Base-by-base conservation (phyloP, 2,888 invertebrate species). In the Gryllus longicercus region DNA sequence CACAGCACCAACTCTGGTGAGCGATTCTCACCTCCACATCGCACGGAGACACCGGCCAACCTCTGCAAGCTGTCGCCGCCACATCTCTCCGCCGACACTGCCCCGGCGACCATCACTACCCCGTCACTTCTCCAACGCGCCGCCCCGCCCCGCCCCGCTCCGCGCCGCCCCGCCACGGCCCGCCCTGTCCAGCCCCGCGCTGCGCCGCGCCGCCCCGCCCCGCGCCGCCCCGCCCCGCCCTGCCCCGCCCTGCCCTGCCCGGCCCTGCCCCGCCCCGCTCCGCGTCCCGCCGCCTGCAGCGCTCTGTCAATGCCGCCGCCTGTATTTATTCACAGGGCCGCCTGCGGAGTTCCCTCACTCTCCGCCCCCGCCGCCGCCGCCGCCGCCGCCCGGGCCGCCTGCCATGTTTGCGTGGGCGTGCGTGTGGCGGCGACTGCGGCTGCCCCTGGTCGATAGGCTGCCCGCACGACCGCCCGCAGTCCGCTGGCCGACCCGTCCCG, bases 301-400 rank as follows among this genome's bases (percentile, higher is more conserved):
- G 63, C 63, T 63, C 63, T 63, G 63, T 63, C 63, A 63, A 63
- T 63, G 63, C 63, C 63, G n/a, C 63, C n/a, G 63, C 63, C 63
- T 63, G 63, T 38, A 38, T 38, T 38, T 38, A 63, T 63, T 63
- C 63, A 63, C 63, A 63, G 63, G 63, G n/a, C 63, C 63, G 63
- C 63, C 63, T 63, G 63, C 63, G n/a, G 63, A 63, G 63, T n/a
- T 14, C n/a, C 63, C 63, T 14, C n/a, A 63, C 63, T n/a, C 63
- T 4, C 63, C 63, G 63, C 63, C n/a, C 11, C 63, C 63, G 10
- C 63, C 63, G 18, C 63, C 63, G 63, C 63, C 63, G 63, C 63
- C n/a, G 63, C 63, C 63, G 63, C 8, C 38, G 38, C 38, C 38
- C 63, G 38, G 38, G 38, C 38, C 38, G 38, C 38, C 38, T n/a